Evolutionary conservation across 2,888 invertebrate species (phyloP).

Genomic region (Sinohyriopsis cumingii): DNA sequence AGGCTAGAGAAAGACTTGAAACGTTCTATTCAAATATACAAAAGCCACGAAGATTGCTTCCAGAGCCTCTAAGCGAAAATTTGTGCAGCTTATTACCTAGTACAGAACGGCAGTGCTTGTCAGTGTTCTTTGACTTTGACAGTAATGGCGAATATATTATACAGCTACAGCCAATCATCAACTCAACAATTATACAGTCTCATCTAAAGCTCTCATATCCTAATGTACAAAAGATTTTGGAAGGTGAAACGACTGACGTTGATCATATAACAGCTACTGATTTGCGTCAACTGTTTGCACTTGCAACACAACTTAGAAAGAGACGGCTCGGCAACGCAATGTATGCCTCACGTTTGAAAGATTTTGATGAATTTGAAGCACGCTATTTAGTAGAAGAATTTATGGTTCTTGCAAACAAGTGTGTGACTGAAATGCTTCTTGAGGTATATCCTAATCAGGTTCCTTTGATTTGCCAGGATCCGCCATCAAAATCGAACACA

Average conservation of each 20-base stretch:
- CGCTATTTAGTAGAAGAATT: conserved; percentile 40
- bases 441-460: conserved; percentile 9
- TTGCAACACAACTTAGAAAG: conserved; percentile 25
- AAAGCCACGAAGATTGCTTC: conserved; percentile 27
- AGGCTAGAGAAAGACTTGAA: conserved; percentile 32
- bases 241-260: neutral
- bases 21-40: conserved; percentile 32
- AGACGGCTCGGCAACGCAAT: conserved; percentile 19
- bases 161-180: neutral
- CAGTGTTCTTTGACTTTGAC: conserved; percentile 27
- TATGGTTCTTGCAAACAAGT: conserved; percentile 35
- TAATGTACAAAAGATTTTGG: conserved; percentile 16
- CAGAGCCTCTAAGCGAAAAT: conserved; percentile 29
- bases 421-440: conserved; percentile 21
- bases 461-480: conserved; percentile 32
- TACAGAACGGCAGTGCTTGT: conserved; percentile 25
- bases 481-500: conserved; percentile 20
- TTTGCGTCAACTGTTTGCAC: conserved; percentile 18
- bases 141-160: conserved; percentile 2
- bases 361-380: conserved; percentile 14
- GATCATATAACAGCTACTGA: conserved; percentile 1
- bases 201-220: conserved; percentile 12
- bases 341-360: conserved; percentile 19
- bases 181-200: conserved; percentile 12
- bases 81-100: conserved; percentile 22